phyloP scores from a whole-genome alignment of 2,888 invertebrate species.

The Dendrolimus pini region DNA sequence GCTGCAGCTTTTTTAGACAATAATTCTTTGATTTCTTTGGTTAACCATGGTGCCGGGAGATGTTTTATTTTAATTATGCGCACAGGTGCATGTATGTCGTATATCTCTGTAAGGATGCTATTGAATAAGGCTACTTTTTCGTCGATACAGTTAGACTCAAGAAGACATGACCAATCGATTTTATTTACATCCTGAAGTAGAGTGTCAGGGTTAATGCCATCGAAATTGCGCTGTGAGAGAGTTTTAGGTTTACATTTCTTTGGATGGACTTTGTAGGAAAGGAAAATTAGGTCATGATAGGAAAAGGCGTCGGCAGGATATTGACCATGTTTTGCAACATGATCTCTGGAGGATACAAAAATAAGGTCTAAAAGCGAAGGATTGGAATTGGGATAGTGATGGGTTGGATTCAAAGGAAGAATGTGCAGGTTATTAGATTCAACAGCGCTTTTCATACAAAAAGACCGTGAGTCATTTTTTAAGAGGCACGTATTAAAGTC shows the following conservation, averaged over 20 bases:
- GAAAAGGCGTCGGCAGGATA: constrained; percentile 1
- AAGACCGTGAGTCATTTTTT: constrained; percentile 3
- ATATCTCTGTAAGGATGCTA: neutral
- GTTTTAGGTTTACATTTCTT: no score
- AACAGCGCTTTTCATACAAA: neutral
- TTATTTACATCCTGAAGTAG: no score
- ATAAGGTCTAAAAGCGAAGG: constrained; percentile 6
- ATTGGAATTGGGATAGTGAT: constrained; percentile 4
- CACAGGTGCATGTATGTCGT: neutral
- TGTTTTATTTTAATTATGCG: neutral
- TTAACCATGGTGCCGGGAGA: neutral
- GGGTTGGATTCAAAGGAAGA: constrained; percentile 5
- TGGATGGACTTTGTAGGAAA: neutral
- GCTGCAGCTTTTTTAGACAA: neutral
- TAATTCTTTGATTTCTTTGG: neutral
- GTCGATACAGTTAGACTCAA: no score
- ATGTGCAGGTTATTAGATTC: constrained; percentile 2
- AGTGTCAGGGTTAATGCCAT: no score
- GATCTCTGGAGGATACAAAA: constrained; percentile 1
- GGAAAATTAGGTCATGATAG: neutral
- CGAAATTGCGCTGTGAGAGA: no score
- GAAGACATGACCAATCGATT: no score
- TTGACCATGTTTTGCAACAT: constrained; percentile 7
- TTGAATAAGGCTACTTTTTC: no score
- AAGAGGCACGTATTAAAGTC: constrained; percentile 8